Evolutionary conservation across 2,888 invertebrate species (phyloP), one percentile per base, ranked within the genome.

Genomic region (Melanchra persicariae): DNA sequence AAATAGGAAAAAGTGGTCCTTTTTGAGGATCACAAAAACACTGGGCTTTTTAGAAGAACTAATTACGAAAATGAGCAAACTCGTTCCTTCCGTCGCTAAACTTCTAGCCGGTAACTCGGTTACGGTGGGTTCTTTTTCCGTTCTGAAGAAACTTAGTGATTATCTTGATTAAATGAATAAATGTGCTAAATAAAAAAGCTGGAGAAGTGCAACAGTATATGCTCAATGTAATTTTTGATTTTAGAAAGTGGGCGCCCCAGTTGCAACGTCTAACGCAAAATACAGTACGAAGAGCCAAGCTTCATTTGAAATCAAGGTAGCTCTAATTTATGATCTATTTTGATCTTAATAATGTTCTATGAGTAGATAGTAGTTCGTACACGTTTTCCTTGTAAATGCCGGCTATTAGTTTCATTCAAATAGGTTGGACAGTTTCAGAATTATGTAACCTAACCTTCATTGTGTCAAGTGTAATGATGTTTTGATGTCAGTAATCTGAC

Each of bases 241-340:
- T 77, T 92, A 96, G 95, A 96, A 95, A 92, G 87, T 89, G 71
- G 89, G 90, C 74, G 89, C 89, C 74, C 94, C 94, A 74, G 90
- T 89, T 77, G 87, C 88, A 52, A 87, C 90, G n/a, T 85, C 91
- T 66, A 97, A 96, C 83, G 95, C 94, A 79, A 97, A 96, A 86
- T 97, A 97, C 90, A 95, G 95, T 86, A 93, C 94, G 81, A 96
- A 96, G 77, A 96, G 96, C 10, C 97, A 97, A 90, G 97, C 97
- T 9, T 93, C 94, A 17, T 97, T 97, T 86, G 97, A 97, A 91
- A 96, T 97, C 15, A 95, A 96, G 95, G 96, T 96, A 89, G 61
- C 52, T 74, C 47, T 54, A 52, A 61, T 81, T 66, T 54, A 47
- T 24, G 24, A 34, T 60, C 6, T 58, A 64, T 72, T 45, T 49